Evolutionary conservation across 2,888 invertebrate species (phyloP).

Genomic region (Elmis aenea): DNA sequence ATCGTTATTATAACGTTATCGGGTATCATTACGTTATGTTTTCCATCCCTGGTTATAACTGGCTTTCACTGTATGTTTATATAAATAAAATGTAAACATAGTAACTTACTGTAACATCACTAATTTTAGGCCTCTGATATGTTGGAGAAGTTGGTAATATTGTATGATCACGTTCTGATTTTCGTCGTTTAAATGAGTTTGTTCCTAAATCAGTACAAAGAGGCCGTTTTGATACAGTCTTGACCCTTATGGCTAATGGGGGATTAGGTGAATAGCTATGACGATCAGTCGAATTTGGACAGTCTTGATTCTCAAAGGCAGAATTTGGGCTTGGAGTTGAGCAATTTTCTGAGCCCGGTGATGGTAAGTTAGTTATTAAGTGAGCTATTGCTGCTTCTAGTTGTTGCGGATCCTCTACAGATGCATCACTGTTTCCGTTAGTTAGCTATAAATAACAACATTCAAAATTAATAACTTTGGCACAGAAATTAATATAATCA

Average conservation of each 20-base stretch:
- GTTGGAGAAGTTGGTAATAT: conserved; percentile 20
- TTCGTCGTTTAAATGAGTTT: conserved; percentile 33
- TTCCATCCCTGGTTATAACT: background rate
- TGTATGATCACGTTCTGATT: conserved; percentile 24
- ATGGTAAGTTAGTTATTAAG: conserved; percentile 55
- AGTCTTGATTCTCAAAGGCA: conserved; percentile 40
- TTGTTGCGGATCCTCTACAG: conserved; percentile 65
- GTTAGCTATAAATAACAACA: conserved; percentile 8
- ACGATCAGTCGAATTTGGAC: conserved; percentile 25
- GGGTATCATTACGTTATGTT: background rate
- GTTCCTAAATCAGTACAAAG: conserved; percentile 28
- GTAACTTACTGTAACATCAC: conserved; percentile 15
- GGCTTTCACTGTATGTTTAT: background rate
- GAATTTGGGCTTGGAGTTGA: conserved; percentile 29
- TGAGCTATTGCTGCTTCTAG: conserved; percentile 69
- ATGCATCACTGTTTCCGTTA: conserved; percentile 27
- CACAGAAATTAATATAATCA: too few relatives aligned
- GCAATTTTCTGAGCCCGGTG: conserved; percentile 37
- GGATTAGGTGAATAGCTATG: conserved; percentile 18
- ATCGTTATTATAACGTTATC: background rate
- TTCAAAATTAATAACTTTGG: too few relatives aligned
- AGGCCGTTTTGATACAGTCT: conserved; percentile 20
- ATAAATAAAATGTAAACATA: too few relatives aligned
- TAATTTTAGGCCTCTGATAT: conserved; percentile 21
- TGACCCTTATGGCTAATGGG: conserved; percentile 16